These are phyloP conservation scores for Loripinus fragilis DNA, from an alignment of 2,888 invertebrate genomes.

Conservation along the genomic window DNA sequence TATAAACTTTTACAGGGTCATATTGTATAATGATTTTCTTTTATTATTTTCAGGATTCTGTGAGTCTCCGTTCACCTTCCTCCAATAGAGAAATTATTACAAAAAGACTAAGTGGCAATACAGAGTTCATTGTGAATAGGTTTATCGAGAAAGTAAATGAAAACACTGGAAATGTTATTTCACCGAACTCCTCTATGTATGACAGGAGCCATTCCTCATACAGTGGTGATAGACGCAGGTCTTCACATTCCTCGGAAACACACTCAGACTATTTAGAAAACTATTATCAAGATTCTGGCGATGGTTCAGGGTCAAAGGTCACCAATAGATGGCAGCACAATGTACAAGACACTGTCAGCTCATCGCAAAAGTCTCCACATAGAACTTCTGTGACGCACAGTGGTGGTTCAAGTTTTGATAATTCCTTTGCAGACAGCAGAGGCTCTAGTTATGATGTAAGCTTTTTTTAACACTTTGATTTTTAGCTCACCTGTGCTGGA, in stretches of 20 bases:
- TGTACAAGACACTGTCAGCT: not conserved
- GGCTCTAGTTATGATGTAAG: constrained; percentile 57
- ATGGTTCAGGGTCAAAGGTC: constrained; percentile 41
- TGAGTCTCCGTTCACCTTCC: constrained; percentile 3
- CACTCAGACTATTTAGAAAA: constrained; percentile 30
- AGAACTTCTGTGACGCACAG: constrained; percentile 24
- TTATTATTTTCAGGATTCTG: constrained; percentile 22
- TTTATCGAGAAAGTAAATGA: constrained; percentile 48
- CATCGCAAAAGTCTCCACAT: not conserved
- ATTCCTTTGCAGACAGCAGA: constrained; percentile 36
- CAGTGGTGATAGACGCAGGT: not conserved
- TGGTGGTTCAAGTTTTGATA: constrained; percentile 46
- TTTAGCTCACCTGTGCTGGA: no score
- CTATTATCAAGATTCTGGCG: constrained; percentile 19
- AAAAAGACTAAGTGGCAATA: constrained; percentile 55
- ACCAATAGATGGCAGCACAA: constrained; percentile 51
- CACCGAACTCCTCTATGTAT: not conserved
- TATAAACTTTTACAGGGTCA: no score
- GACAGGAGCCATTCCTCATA: not conserved
- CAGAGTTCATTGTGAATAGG: constrained; percentile 45
- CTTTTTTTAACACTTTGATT: not conserved
- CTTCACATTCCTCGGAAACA: constrained; percentile 42
- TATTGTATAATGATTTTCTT: no score
- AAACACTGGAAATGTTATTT: not conserved
- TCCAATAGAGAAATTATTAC: constrained; percentile 19